Conservation (phyloP, 2,113 vertebrate species). For the Aegotheles bennettii region DNA sequence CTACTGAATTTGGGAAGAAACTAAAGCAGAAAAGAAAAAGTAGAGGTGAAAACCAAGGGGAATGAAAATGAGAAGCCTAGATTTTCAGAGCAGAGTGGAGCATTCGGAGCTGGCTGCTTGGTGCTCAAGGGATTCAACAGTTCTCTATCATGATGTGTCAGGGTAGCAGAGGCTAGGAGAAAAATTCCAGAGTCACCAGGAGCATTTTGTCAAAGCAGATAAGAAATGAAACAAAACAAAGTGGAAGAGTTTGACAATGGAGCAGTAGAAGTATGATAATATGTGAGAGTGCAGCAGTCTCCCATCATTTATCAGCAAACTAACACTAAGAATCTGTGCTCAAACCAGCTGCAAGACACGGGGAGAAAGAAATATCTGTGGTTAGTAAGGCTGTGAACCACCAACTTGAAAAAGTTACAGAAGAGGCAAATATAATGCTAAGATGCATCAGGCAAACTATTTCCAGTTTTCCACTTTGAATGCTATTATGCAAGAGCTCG, state of each 20-base stretch:
- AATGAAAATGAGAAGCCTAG: neutral
- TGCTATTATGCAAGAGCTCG: neutral
- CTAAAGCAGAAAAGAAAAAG: neutral
- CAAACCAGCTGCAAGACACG: neutral
- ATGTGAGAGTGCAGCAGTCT: neutral
- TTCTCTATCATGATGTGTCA: neutral
- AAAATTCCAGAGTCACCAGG: neutral
- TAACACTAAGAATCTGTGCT: neutral
- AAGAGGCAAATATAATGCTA: neutral
- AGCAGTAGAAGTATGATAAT: neutral
- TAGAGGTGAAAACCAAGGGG: neutral
- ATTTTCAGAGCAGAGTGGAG: neutral
- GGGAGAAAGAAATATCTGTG: neutral
- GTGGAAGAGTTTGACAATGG: neutral
- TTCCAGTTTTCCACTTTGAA: neutral
- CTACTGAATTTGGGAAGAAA: neutral
- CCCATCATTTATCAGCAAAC: neutral
- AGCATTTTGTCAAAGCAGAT: neutral
- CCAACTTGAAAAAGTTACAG: neutral
- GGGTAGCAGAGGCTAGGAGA: neutral
- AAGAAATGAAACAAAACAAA: neutral
- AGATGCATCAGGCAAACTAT: neutral
- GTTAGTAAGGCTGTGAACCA: neutral
- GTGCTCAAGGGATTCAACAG: neutral
- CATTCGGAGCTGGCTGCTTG: neutral